A percentile compares a stretch with the other conserved stretches of the same genome.
These are phyloP conservation scores for Temnothorax rugatulus DNA, from an alignment of 2,888 invertebrate species.

Conservation along the genomic window DNA sequence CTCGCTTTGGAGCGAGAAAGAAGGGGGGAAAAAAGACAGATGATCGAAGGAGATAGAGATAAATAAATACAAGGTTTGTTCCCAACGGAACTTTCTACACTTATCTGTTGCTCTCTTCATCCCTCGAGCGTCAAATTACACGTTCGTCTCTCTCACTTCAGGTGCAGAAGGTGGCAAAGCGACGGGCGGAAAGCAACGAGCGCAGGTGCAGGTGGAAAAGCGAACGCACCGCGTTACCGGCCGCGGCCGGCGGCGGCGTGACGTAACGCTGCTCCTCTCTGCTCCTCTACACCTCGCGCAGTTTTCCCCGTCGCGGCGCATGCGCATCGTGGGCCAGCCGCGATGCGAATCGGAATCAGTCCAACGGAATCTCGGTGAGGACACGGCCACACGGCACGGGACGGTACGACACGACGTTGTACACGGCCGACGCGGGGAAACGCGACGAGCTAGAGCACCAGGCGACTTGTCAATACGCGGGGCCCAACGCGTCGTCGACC, in stretches of 20 bases:
- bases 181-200: not conserved
- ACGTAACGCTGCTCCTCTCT: constrained; percentile 67
- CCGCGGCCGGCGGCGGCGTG: constrained; percentile 51
- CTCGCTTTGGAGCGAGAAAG: not conserved
- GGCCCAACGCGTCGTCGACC: constrained; percentile 45
- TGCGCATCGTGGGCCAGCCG: constrained; percentile 78
- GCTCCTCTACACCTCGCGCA: constrained; percentile 60
- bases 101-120: not conserved
- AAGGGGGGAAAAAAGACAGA: not conserved
- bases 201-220: not conserved
- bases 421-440: constrained; percentile 69
- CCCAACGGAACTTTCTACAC: not conserved
- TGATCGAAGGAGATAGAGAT: not conserved
- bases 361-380: constrained; percentile 82
- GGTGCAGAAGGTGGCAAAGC: not conserved
- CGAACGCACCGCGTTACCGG: constrained; percentile 2
- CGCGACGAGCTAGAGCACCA: constrained; percentile 59
- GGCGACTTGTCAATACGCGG: constrained; percentile 73
- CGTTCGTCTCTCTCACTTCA: not conserved
- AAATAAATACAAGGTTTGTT: not conserved
- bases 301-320: constrained; percentile 81
- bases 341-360: constrained; percentile 84
- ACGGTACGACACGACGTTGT: constrained; percentile 57
- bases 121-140: not conserved
- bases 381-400: constrained; percentile 10